A percentile compares a stretch with the other conserved stretches of the same genome.
phyloP scores from a whole-genome alignment of 2,797 vertebrate species.

The Lacerta viridis region DNA sequence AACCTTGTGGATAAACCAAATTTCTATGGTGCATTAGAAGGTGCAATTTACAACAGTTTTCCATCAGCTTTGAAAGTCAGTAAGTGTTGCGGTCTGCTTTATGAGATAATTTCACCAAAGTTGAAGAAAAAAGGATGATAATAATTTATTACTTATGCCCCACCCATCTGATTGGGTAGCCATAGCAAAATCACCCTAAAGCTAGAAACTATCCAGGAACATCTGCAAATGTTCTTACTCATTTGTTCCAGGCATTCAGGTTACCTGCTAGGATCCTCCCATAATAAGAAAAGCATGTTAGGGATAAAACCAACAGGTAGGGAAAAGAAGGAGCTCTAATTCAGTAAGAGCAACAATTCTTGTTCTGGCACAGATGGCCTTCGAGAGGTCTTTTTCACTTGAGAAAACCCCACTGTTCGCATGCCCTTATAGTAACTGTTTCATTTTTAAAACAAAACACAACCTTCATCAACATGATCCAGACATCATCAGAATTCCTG shows the following conservation, averaged over 20 bases:
- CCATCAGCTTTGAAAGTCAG: conserved; percentile 55
- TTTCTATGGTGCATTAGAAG: background rate
- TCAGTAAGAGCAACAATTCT: background rate
- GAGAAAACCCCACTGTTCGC: no score
- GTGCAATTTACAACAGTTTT: conserved; percentile 17
- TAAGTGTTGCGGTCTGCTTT: conserved; percentile 58
- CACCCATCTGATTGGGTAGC: background rate
- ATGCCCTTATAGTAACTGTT: background rate
- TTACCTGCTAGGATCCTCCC: background rate
- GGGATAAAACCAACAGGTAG: background rate
- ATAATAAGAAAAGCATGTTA: background rate
- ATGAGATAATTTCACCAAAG: background rate
- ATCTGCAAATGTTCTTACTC: background rate
- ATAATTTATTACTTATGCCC: background rate
- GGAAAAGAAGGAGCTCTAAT: background rate
- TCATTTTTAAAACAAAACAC: background rate
- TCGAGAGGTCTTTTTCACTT: background rate
- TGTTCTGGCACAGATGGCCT: background rate
- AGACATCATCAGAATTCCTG: background rate
- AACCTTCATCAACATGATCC: background rate
- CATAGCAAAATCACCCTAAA: background rate
- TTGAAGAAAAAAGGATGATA: background rate
- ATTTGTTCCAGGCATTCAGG: background rate
- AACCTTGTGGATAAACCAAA: conserved; percentile 72
- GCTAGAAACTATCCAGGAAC: background rate